Base-by-base conservation (phyloP, 2,797 vertebrate species). In the Toxotes lorentzi region DNA sequence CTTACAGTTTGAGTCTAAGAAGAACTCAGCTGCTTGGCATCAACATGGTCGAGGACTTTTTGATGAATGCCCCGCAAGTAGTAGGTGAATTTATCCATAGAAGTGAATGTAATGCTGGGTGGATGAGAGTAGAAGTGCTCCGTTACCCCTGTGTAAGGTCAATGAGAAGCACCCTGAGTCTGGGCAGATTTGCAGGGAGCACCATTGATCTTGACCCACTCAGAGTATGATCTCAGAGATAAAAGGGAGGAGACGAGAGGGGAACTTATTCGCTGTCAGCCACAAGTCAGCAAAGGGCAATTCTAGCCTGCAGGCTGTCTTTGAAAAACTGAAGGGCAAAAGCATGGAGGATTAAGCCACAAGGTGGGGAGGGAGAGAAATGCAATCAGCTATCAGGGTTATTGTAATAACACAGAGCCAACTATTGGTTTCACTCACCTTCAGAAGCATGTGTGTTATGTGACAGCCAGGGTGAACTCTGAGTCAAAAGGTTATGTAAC, bases 121-220 rank as follows among this genome's bases (percentile, higher is more conserved):
- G 73, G 70, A 83, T 87, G 73, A 81, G 80, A 83, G 78, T 38
- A 53, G 57, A 73, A 76, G 86, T 76, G 80, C 59, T 84, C 67
- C 69, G 62, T 91, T 81, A 90, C 69, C 86, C 67, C 85, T 27
- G 79, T 83, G 86, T 85, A 80, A 93, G 94, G 94, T 94, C 92
- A 94, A 91, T 91, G 89, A 93, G 90, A 93, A 90, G 90, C 92
- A 94, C 89, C 90, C 90, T 13, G 80, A 92, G 88, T 91, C 91
- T 88, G 88, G 70, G 91, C 88, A 94, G 93, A 95, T 95, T 95
- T 94, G 91, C 92, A 88, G 90, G 85, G 90, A 94, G 93, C 90
- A 81, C 90, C 92, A 94, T 95, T 95, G 94, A 95, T 95, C 94
- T 93, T 93, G 93, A 93, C 94, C 94, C 87, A 83, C 88, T 92